Conservation (phyloP, 2,888 invertebrate genomes). For the Xestia c-nigrum region DNA sequence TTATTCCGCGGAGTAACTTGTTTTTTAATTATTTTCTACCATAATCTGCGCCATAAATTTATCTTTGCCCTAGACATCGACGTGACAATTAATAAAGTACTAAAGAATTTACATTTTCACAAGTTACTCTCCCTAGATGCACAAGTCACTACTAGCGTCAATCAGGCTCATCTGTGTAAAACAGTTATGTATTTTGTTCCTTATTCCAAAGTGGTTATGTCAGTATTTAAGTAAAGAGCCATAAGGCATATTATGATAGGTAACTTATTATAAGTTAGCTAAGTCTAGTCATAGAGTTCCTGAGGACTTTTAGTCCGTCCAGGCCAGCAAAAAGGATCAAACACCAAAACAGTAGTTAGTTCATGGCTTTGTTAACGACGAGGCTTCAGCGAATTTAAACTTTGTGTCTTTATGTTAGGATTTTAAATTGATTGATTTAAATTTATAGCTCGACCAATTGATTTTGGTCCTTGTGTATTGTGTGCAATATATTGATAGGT, state of each 20-base stretch:
- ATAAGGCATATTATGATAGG: slow-evolving; percentile 2
- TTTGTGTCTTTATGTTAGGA: slow-evolving; percentile 8
- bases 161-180: not conserved
- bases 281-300: slow-evolving; percentile 84
- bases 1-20: not conserved
- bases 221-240: slow-evolving; percentile 17
- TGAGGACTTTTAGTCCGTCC: slow-evolving; percentile 88
- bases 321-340: slow-evolving; percentile 87
- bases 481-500: slow-evolving; percentile 46
- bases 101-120: not conserved
- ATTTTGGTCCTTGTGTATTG: slow-evolving; percentile 39
- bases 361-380: slow-evolving; percentile 72
- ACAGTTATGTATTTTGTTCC: not conserved
- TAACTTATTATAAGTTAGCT: slow-evolving; percentile 59
- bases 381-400: slow-evolving; percentile 76
- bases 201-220: slow-evolving; percentile 15
- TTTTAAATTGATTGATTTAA: slow-evolving; percentile 31
- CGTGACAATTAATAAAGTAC: not conserved
- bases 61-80: not conserved
- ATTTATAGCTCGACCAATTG: slow-evolving; percentile 18
- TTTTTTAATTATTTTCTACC: not conserved
- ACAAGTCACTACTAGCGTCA: not conserved
- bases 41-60: not conserved
- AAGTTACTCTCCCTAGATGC: not conserved
- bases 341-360: slow-evolving; percentile 90